phyloP scores from a whole-genome alignment of 2,888 invertebrate species.

The Luperina nickerlii region DNA sequence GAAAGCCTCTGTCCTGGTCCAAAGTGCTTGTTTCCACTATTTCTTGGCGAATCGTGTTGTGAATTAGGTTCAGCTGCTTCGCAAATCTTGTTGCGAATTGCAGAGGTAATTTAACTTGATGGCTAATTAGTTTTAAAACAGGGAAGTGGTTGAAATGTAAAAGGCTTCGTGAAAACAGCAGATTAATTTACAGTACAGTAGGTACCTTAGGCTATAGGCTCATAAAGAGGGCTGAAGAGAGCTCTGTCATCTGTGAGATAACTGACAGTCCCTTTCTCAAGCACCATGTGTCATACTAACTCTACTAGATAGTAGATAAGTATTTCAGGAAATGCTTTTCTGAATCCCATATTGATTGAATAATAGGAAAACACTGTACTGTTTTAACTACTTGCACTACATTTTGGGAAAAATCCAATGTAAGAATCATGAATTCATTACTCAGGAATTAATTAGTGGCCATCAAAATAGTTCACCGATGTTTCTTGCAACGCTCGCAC shows the following conservation, averaged over 20 bases:
- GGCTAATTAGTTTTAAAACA: slow-evolving; percentile 29
- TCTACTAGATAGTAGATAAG: not conserved
- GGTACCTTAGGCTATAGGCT: not conserved
- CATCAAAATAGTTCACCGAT: slow-evolving; percentile 7
- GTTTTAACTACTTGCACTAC: not conserved
- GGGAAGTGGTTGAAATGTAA: not conserved
- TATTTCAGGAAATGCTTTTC: not conserved
- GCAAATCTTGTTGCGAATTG: slow-evolving; percentile 39
- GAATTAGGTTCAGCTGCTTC: slow-evolving; percentile 26
- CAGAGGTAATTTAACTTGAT: slow-evolving; percentile 29
- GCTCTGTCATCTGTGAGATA: not conserved
- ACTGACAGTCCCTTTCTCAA: not conserved
- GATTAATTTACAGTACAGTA: not conserved
- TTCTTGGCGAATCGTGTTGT: slow-evolving; percentile 35
- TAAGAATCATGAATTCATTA: slow-evolving; percentile 3
- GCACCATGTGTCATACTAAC: not conserved
- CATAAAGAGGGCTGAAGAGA: not conserved
- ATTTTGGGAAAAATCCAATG: too few relatives aligned
- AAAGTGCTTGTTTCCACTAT: slow-evolving; percentile 45
- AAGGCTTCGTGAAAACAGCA: slow-evolving; percentile 20
- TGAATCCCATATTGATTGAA: not conserved
- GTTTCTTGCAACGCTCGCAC: not conserved
- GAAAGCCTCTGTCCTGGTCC: slow-evolving; percentile 40
- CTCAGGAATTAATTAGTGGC: not conserved
- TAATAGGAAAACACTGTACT: not conserved